Evolutionary conservation across 2,113 vertebrate species (phyloP), one percentile per base, ranked within the genome.

Genomic region (Etheostoma cragini): DNA sequence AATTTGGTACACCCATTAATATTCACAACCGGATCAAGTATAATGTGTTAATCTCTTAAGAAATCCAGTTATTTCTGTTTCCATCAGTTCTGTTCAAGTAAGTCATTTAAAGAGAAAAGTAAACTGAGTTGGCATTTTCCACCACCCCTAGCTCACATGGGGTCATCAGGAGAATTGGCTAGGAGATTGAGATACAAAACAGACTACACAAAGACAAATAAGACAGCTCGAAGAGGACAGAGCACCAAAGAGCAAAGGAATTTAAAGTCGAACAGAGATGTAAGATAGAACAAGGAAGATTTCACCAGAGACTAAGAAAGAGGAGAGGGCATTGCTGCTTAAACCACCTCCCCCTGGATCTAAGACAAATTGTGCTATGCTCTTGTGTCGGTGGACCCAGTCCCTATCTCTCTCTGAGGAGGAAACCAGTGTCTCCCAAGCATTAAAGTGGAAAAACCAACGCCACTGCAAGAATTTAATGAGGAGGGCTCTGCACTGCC

Each of bases 401-500:
- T 87, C 86, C 87, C 86, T 38, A 69, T 87, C 73, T 82, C 73
- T 85, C 87, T 75, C 79, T 21, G 35, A 70, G 76, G 87, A 90
- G 86, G 88, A 88, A 87, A 76, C 82, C 46, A 57, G 80, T 65
- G 35, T 91, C 89, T 93, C 86, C 87, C 85, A 89, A 92, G 90
- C 90, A 93, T 91, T 92, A 89, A 93, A 93, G 91, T 94, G 92
- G 91, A 94, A 94, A 94, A 94, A 94, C 85, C 89, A 94, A 92
- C 53, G 76, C 77, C 83, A 88, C 90, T 89, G 91, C 90, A 87
- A 89, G 84, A 92, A 88, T 94, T 93, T 95, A 94, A 95, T 94
- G 93, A 94, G 90, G 79, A 88, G 86, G 87, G 53, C 71, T 91
- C 65, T 82, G 79, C 83, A 45, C 80, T 74, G 72, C 77, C 86